Conservation (phyloP, 2,888 invertebrate species). For the Agrochola litura region DNA sequence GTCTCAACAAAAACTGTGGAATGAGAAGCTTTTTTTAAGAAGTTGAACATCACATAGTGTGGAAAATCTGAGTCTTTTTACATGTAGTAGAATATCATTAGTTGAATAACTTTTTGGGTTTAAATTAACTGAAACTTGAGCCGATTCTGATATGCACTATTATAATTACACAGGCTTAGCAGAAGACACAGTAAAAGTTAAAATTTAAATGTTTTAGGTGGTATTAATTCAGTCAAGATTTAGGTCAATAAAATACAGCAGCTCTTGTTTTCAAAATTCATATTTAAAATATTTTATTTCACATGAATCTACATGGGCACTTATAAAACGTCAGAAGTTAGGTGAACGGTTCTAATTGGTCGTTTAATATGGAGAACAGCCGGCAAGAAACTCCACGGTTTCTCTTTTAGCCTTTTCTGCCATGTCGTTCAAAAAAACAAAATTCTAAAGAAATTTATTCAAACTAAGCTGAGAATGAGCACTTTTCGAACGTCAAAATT, state of each 20-base stretch:
- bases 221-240: neutral
- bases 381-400: neutral
- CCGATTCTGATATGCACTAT: neutral
- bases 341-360: neutral
- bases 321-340: neutral
- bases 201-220: neutral
- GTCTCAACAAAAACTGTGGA: neutral
- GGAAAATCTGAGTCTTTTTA: neutral
- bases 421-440: neutral
- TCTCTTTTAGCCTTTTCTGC: neutral
- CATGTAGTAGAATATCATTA: neutral
- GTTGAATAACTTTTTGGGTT: neutral
- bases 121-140: neutral
- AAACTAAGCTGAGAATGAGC: too few species aligned
- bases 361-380: neutral
- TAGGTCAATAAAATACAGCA: neutral
- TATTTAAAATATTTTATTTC: neutral
- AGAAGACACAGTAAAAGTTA: neutral
- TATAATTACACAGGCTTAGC: neutral
- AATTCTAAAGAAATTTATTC: too few species aligned
- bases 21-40: conserved; percentile 6
- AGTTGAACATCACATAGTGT: neutral
- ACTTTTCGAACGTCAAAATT: too few species aligned
- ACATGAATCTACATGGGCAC: neutral
- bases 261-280: neutral